A percentile compares a stretch with the other conserved stretches of the same genome.
These are phyloP conservation scores for Nemurella pictetii DNA, from an alignment of 2,888 invertebrate species.

Conservation along the genomic window DNA sequence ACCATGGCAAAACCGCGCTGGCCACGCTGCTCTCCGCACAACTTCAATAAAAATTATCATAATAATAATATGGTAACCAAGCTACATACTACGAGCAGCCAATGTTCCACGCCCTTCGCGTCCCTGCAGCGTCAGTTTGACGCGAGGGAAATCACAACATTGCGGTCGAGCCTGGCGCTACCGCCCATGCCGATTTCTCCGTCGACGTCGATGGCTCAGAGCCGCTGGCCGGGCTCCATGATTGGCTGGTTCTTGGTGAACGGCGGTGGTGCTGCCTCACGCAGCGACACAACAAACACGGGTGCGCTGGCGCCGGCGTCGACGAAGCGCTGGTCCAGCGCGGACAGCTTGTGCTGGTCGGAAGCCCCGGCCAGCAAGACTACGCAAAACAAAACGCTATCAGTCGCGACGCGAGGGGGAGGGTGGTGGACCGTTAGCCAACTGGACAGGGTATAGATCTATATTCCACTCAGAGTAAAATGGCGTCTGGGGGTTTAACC, in stretches of 20 bases:
- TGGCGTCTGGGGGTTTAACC: no score
- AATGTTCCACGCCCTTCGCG: no score
- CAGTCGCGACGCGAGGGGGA: no score
- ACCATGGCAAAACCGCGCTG: no score
- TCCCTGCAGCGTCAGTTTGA: no score
- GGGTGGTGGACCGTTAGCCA: no score
- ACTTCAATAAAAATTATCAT: no score
- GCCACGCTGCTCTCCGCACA: no score
- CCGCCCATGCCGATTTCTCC: neutral
- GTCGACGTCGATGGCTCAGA: neutral
- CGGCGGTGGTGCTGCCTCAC: neutral
- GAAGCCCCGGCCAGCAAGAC: neutral
- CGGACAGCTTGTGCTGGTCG: neutral
- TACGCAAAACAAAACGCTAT: neutral
- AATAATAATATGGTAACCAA: neutral
- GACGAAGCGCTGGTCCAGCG: constrained; percentile 19
- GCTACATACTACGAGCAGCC: neutral
- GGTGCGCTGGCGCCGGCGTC: constrained; percentile 30
- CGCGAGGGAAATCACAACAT: neutral
- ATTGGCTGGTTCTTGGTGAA: neutral
- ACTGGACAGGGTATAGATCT: no score
- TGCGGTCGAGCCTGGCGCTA: neutral
- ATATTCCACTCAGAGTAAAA: no score
- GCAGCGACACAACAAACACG: constrained; percentile 40
- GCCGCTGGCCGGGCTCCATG: neutral